Conservation (phyloP, 2,113 vertebrate species). For the Sinocyclocheilus anophthalmus region DNA sequence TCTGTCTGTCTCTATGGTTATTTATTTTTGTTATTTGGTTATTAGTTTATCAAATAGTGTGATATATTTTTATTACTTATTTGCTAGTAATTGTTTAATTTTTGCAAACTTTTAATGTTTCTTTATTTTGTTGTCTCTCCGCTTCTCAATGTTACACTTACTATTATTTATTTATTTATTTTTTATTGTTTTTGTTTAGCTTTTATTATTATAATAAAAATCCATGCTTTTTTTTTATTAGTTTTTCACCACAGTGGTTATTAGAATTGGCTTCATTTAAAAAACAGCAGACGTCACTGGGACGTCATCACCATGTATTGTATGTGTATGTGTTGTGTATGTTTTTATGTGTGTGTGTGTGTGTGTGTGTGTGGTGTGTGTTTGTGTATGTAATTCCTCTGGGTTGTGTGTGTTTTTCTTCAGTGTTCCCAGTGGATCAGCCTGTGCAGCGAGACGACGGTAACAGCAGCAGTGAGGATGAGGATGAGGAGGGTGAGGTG, state of each 20-base stretch:
- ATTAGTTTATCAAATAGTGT: too few species aligned
- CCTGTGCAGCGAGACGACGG: conserved; percentile 73
- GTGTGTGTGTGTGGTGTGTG: too few species aligned
- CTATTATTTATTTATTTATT: not conserved
- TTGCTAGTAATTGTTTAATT: not conserved
- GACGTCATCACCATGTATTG: not conserved
- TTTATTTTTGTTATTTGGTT: not conserved
- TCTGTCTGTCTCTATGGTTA: too few species aligned
- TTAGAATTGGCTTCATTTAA: not conserved
- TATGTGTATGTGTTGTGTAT: not conserved
- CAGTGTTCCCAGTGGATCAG: conserved; percentile 66
- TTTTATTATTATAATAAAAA: too few species aligned
- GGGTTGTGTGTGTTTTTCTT: conserved; percentile 11
- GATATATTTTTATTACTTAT: not conserved
- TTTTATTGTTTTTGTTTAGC: not conserved
- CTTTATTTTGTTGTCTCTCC: too few species aligned
- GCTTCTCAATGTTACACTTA: not conserved
- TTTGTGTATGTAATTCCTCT: conserved; percentile 11
- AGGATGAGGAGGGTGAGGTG: conserved; percentile 74
- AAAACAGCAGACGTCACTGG: not conserved
- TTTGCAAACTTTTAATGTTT: not conserved
- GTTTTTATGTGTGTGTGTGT: too few species aligned
- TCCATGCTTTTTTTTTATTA: not conserved
- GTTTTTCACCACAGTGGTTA: not conserved
- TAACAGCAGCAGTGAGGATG: conserved; percentile 75